Percentiles rank a stretch among this genome's conserved stretches.
Evolutionary conservation across 2,797 vertebrate genomes (phyloP).

Genomic region (Phyllotis vaccarum): DNA sequence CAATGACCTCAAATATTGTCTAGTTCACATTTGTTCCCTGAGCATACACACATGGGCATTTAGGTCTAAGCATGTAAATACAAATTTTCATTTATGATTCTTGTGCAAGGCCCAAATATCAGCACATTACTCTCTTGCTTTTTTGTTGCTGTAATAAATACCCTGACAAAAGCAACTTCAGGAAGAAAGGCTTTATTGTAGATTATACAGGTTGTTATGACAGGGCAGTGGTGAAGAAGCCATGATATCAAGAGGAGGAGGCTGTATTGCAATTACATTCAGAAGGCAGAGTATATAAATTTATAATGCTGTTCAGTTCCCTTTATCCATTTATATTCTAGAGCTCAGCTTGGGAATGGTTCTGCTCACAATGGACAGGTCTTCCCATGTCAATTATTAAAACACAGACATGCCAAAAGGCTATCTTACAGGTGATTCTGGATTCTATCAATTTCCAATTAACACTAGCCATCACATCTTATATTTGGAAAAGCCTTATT

Average conservation of each 20-base stretch:
- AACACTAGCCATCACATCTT: not conserved
- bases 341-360: not conserved
- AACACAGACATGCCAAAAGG: not conserved
- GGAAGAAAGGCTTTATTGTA: not conserved
- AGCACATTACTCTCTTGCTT: not conserved
- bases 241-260: not conserved
- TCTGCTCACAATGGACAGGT: not conserved
- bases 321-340: not conserved
- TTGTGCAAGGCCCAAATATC: not conserved
- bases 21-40: constrained; percentile 18
- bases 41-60: not conserved
- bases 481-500: not conserved
- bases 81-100: not conserved
- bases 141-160: not conserved
- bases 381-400: not conserved
- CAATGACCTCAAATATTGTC: not conserved
- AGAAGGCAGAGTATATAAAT: not conserved
- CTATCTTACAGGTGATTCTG: not conserved
- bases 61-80: not conserved
- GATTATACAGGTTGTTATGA: not conserved
- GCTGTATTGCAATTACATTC: not conserved
- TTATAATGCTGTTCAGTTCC: not conserved
- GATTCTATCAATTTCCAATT: not conserved
- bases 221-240: not conserved
- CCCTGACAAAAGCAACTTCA: not conserved